Percentiles rank a stretch among this genome's conserved stretches.
These are phyloP conservation scores for Ophiothrix spiculata DNA, from an alignment of 35 echinoderm and acorn worm genomes.

Conservation along the genomic window DNA sequence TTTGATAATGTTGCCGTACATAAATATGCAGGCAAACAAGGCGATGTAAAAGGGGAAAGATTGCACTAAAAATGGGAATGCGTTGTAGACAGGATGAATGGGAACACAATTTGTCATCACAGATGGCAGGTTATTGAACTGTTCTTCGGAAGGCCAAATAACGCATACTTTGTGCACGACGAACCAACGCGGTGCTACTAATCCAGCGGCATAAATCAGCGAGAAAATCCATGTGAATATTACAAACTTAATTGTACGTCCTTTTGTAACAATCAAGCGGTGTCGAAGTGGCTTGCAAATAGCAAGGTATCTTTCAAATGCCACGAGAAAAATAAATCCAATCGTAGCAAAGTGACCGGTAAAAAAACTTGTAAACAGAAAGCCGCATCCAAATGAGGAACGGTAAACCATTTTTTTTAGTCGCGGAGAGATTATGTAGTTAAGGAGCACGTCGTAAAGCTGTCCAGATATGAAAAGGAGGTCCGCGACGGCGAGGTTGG, in stretches of 20 bases:
- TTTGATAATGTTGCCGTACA: not conserved
- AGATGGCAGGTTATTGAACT: not conserved
- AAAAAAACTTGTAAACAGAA: not conserved
- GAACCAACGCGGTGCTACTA: not conserved
- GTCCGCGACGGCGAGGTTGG: constrained; percentile 79
- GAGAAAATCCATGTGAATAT: not conserved
- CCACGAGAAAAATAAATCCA: not conserved
- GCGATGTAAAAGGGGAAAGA: not conserved
- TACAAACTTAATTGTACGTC: not conserved
- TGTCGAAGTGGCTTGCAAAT: not conserved
- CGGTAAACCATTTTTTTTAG: not conserved
- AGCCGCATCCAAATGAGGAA: not conserved
- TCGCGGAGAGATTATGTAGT: constrained; percentile 42
- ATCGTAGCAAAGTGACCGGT: not conserved
- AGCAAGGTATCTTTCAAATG: not conserved
- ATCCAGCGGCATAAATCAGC: not conserved
- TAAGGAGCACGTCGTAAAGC: constrained; percentile 66
- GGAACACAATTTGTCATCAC: not conserved
- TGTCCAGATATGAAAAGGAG: constrained; percentile 62
- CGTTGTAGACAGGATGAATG: not conserved
- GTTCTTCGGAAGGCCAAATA: not conserved
- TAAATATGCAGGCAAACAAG: not conserved
- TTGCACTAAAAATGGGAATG: not conserved
- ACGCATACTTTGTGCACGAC: not conserved
- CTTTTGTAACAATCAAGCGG: not conserved